Conservation (phyloP, 2,797 vertebrate species). For the Trachops cirrhosus region DNA sequence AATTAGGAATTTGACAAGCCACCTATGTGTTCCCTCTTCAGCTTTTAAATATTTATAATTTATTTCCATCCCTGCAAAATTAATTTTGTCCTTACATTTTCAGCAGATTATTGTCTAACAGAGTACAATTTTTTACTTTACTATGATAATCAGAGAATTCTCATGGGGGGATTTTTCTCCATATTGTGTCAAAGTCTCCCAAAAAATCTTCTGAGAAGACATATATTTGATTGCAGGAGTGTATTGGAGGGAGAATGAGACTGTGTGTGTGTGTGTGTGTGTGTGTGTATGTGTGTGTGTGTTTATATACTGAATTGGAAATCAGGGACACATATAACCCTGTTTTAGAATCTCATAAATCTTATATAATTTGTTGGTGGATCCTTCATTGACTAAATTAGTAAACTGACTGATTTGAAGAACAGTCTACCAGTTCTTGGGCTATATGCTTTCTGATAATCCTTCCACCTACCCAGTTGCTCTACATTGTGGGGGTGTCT, state of each 20-base stretch:
- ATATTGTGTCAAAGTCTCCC: not conserved
- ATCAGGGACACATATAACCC: not conserved
- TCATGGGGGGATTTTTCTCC: not conserved
- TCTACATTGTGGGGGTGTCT: not conserved
- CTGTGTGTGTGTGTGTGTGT: not conserved
- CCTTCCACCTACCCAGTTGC: not conserved
- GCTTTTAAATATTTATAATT: not conserved
- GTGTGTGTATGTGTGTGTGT: not conserved
- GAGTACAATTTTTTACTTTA: not conserved
- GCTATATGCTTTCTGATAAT: not conserved
- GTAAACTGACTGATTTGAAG: not conserved
- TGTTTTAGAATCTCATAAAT: not conserved
- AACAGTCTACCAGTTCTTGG: not conserved
- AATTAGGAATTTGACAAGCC: not conserved
- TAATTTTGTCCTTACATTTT: not conserved
- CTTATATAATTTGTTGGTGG: not conserved
- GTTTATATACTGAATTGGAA: not conserved
- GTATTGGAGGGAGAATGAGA: not conserved
- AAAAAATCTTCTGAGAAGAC: not conserved
- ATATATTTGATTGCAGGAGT: not conserved
- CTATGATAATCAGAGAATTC: not conserved
- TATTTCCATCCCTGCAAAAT: not conserved
- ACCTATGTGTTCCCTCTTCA: not conserved
- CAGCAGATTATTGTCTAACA: not conserved
- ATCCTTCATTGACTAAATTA: not conserved